Base-by-base conservation (phyloP, 2,797 vertebrate species). In the Oryzias dopingdopingensis region DNA sequence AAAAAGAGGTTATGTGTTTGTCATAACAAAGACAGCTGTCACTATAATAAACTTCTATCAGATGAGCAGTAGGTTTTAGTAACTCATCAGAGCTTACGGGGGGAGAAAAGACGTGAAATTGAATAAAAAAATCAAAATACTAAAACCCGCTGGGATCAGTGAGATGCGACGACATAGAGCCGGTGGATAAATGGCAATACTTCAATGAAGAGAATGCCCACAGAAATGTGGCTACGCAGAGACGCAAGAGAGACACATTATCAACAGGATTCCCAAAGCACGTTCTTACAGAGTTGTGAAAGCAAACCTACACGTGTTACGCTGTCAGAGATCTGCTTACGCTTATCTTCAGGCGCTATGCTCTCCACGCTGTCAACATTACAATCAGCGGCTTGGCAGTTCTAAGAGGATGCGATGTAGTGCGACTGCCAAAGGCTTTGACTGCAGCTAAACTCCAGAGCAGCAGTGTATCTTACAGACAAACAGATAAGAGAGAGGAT, bases 341-440 rank as follows among this genome's bases (percentile, higher is more conserved):
- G 57, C 58, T 24, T 15, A 61, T 62, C 24, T 59, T 18, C 17
- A 71, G 50, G 62, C 49, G 23, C 49, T 50, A 42, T 62, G 40
- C 40, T 69, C 57, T 58, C 58, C n/a, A 6, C 6, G 49, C 72
- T 68, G 65, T 72, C 70, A 70, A 51, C 24, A 15, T 56, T 62
- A 42, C 26, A 41, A 62, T 53, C n/a, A 6, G 62, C 55, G 60
- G 57, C 32, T 71, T 53, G 58, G 52, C 59, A 26, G 45, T 56
- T 53, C 62, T 40, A 70, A 77, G 37, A 66, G 44, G 49, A 68
- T 20, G 16, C 14, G 14, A 45, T 57, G 40, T 23, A 47, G 18
- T 6, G 45, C 14, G 13, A 23, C 4, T 23, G 16, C 42, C 42
- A 44, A n/a, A 65, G 56, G 50, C 41, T 32, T 54, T 17, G 50